Evolutionary conservation across 2,113 vertebrate species (phyloP), one percentile per base, ranked within the genome.

Genomic region (Peromyscus maniculatus): DNA sequence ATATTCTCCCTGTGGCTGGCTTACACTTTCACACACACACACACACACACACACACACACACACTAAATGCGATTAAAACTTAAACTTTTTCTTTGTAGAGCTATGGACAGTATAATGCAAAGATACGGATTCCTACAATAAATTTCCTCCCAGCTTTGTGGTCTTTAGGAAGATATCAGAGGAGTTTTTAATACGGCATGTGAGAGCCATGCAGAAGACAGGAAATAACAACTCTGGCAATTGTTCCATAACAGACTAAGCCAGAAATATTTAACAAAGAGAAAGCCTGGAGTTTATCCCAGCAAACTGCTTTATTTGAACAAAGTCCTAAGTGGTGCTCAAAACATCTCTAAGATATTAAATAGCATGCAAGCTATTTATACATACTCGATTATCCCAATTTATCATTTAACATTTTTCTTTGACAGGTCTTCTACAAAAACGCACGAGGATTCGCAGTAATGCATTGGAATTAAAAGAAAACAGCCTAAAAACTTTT

Each of bases 221-320:
- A 96, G 36, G 21, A 64, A 71, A 72, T 43, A 3, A 28, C 36
- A 49, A 62, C 24, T 59, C 52, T 13, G 84, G 49, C 55, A 59
- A 55, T 36, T 91, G 69, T 95, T 16, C 66, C 3, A 31, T 83
- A 43, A 72, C 72, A 89, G 86, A 80, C 36, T 33, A 17, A 66
- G 87, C 57, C n/a, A 89, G 57, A 97, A 95, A 95, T 39, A 74
- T 66, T 46, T 31, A 91, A 91, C 82, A 75, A 80, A 96, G 93
- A 91, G 62, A 89, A 91, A 95, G 66, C 39, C 78, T 83, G 28
- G 55, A 79, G 89, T 91, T 97, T 93, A 94, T 89, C 86, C 91
- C 89, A 62, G 94, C 83, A 94, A 78, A 74, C 87, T 78, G 86
- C 77, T 94, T 83, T 95, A 94, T 92, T 95, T 92, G 93, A 94